Evolutionary conservation across 2,113 vertebrate genomes (phyloP).

Genomic region (Zapus hudsonius): DNA sequence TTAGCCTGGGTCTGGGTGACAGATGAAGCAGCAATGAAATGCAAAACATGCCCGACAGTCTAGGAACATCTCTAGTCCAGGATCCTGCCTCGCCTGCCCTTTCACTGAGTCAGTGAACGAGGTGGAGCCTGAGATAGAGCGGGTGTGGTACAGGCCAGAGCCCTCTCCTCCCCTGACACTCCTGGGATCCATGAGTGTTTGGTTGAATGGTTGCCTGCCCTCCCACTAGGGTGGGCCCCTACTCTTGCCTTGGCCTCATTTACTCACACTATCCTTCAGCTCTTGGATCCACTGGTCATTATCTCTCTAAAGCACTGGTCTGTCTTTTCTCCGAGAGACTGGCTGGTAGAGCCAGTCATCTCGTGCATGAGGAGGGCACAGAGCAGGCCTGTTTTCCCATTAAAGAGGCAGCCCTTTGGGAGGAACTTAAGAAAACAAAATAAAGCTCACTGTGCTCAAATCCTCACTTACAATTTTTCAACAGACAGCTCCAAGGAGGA

Average conservation of each 20-base stretch:
- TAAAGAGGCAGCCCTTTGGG: neutral
- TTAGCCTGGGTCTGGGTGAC: neutral
- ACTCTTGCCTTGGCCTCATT: neutral
- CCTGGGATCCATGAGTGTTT: neutral
- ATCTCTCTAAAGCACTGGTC: too few species aligned
- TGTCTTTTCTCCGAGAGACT: neutral
- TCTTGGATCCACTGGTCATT: too few species aligned
- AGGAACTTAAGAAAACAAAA: too few species aligned
- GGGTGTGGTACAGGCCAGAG: neutral
- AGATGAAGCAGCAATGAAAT: neutral
- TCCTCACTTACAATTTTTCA: too few species aligned
- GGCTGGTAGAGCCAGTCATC: accelerated
- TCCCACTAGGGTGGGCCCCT: too few species aligned
- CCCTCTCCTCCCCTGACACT: too few species aligned
- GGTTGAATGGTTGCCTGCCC: neutral
- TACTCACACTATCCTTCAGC: neutral
- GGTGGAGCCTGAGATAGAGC: neutral
- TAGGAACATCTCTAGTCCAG: accelerated
- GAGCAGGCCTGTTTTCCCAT: neutral
- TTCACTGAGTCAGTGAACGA: neutral
- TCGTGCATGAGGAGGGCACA: accelerated
- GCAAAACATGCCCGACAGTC: neutral
- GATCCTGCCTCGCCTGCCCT: neutral
- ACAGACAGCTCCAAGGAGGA: too few species aligned
- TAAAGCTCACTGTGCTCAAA: neutral